Evolutionary conservation across 2,888 invertebrate genomes (phyloP), one percentile per base, ranked within the genome.

Genomic region (Volucella inanis): DNA sequence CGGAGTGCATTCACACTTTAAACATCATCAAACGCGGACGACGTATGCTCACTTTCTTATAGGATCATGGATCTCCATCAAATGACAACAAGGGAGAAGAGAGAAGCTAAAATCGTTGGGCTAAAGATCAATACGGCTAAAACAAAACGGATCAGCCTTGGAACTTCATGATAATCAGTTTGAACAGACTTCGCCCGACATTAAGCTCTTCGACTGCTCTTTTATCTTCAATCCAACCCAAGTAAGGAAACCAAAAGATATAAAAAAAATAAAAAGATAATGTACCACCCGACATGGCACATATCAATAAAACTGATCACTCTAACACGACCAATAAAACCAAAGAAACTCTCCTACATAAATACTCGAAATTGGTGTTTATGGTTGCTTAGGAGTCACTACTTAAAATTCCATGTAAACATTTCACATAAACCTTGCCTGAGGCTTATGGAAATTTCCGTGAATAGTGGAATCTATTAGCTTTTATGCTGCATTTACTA

Each of bases 401-500:
- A 71, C 70, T 71, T 71, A 71, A 71, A 57, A 71, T 71, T 71
- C 70, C 59, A 50, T 71, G 50, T 71, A 59, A 50, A 71, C 70
- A 71, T 59, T 71, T 59, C 59, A 41, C 52, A 67, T 70, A 70
- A 70, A 15, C 39, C 55, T 38, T 47, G 45, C 6, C 31, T 31
- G 31, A 31, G 31, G 6, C 31, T 31, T 31, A 6, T 6, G 31
- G 4, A 31, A 67, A 67, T 67, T 54, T 54, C 54, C 55, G 67
- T 67, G 31, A 55, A 9, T 2, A 31, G 38, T 31, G 31, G 31
- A 31, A 31, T 31, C 4, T 31, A 31, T 31, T 31, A 31, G 31
- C 6, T 31, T 31, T 31, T 31, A 31, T 31, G 31, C 31, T 2
- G 31, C 31, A 6, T 6, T 31, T 6, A 31, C 6, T 0, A 6